phyloP scores from a whole-genome alignment of 2,113 vertebrate genomes.

The Pterocles gutturalis region DNA sequence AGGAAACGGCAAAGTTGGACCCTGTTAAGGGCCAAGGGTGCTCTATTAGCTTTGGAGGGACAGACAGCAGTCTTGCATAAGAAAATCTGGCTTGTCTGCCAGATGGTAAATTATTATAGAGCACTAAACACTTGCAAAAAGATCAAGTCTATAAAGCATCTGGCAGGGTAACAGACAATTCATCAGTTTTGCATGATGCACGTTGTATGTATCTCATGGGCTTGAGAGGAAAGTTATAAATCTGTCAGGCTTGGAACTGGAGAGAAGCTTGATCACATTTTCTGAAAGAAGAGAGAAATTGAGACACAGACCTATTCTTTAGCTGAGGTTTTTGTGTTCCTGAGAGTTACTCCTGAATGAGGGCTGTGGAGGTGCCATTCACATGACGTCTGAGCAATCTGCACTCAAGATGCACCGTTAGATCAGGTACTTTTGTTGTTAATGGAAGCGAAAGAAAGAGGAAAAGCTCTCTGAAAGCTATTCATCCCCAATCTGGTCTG shows the following conservation, averaged over 20 bases:
- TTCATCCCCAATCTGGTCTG: not conserved
- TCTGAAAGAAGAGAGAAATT: not conserved
- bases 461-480: conserved; percentile 34
- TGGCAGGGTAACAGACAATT: conserved; percentile 30
- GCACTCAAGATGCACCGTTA: not conserved
- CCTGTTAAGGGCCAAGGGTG: not conserved
- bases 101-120: conserved; percentile 54
- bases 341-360: conserved; percentile 19
- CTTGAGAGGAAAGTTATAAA: conserved; percentile 42
- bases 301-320: conserved; percentile 20
- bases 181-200: conserved; percentile 37
- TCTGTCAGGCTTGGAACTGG: conserved; percentile 19
- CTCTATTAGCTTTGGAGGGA: not conserved
- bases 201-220: conserved; percentile 22
- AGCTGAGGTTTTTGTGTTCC: conserved; percentile 38
- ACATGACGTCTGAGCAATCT: conserved; percentile 34
- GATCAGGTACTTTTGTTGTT: conserved; percentile 33
- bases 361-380: conserved; percentile 17
- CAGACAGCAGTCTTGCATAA: not conserved
- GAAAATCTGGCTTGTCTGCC: conserved; percentile 5
- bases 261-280: conserved; percentile 28
- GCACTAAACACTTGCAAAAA: conserved; percentile 50
- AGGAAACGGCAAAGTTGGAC: not conserved
- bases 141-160: conserved; percentile 60
- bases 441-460: conserved; percentile 39